phyloP scores from a whole-genome alignment of 1,140 invertebrate genomes.

The Trissolcus basalis region DNA sequence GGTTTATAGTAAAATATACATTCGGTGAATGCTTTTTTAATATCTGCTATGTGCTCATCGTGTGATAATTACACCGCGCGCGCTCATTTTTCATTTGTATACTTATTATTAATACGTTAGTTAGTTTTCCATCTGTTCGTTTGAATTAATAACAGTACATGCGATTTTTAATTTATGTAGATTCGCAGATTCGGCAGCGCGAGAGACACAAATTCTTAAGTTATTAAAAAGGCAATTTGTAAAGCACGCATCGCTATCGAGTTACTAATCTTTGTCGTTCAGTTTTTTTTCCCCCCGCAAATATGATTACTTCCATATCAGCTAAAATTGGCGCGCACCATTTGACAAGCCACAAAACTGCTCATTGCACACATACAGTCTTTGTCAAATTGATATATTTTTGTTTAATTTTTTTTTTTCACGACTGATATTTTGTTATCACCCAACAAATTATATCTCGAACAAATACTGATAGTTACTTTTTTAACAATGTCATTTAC shows the following conservation, averaged over 20 bases:
- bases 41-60: conserved; percentile 8
- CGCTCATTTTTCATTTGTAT: conserved; percentile 17
- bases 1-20: conserved; percentile 51
- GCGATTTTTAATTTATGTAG: conserved; percentile 29
- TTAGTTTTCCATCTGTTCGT: too few relatives aligned
- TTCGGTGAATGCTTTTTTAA: conserved; percentile 29
- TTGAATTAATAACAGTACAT: conserved; percentile 31
- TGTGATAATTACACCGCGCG: conserved; percentile 24
- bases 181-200: conserved; percentile 50
- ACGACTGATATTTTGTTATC: too few relatives aligned
- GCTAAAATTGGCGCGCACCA: background rate
- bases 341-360: conserved; percentile 17
- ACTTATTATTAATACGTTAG: background rate
- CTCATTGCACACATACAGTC: conserved; percentile 35
- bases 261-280: background rate
- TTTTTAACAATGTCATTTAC: too few relatives aligned
- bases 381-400: conserved; percentile 2
- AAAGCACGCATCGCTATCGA: conserved; percentile 32
- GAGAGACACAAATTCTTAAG: conserved; percentile 49
- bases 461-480: too few relatives aligned
- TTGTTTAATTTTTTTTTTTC: too few relatives aligned
- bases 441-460: background rate
- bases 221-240: conserved; percentile 54
- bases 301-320: background rate
- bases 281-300: background rate